Evolutionary conservation across 2,113 vertebrate species (phyloP), one percentile per base, ranked within the genome.

Genomic region (Urocitellus parryii): DNA sequence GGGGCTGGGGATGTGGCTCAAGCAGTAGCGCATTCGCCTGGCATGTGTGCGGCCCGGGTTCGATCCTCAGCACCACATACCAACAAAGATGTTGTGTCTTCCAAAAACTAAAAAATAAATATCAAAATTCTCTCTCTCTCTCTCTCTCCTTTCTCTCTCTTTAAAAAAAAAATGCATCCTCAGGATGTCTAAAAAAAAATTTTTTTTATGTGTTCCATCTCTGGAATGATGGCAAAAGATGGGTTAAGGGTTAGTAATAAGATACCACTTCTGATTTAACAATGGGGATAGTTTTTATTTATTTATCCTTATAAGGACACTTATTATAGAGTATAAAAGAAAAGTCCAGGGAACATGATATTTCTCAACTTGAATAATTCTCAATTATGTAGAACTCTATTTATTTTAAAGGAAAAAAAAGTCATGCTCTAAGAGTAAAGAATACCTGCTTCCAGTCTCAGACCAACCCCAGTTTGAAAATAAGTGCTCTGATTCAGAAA

Each of bases 391-490:
- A 65, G 42, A 5, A 13, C 74, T 88, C 16, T 16, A 53, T 88
- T 88, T 84, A 58, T 61, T 92, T 92, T 42, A 53, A 96, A 70
- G 58, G 34, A 65, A 45, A 45, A 45, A 94, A 92, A 79, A 5
- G 1, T 37, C 77, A 91, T 70, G 24, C 9, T 48, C 16, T 3
- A 42, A 6, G 24, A 48, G 37, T 74, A 83, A 77, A 91, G 42
- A 27, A 29, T 37, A 73, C 17, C 34, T 12, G 63, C 27, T 91
- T 45, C 37, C 11, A n/a, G 51, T 87, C 76, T 97, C n/a, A 94
- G 73, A 91, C 67, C 65, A 83, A 70, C 45, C 6, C 53, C 11
- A 24, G 39, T 53, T 45, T 63, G 53, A 90, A 48, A 37, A 48
- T 16, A 68, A 77, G 25, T 34, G 37, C 53, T 79, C 61, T 79